Conservation (phyloP, 2,113 vertebrate genomes). For the Grammatotria lemairii region DNA sequence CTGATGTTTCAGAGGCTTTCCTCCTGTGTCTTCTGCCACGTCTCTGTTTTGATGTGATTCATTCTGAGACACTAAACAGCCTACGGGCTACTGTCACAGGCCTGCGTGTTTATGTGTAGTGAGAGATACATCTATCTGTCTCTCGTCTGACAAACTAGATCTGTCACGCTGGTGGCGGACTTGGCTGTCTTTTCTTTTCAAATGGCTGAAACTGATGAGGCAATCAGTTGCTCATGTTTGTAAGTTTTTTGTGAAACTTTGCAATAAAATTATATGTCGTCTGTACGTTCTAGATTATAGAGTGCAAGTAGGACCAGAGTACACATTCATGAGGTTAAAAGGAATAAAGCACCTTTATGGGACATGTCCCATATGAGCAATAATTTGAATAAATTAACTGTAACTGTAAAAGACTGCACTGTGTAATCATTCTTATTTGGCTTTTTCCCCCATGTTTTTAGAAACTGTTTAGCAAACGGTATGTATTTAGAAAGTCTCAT, state of each 20-base stretch:
- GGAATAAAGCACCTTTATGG: background rate
- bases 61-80: slow-evolving; percentile 51
- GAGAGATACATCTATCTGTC: slow-evolving; percentile 34
- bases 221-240: background rate
- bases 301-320: background rate
- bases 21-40: slow-evolving; percentile 31
- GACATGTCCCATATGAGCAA: background rate
- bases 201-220: slow-evolving; percentile 39
- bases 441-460: accelerated
- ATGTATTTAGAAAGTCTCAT: background rate
- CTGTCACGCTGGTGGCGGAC: slow-evolving; percentile 31
- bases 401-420: background rate
- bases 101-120: background rate
- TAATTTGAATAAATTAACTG: background rate
- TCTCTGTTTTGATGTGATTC: slow-evolving; percentile 55
- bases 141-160: slow-evolving; percentile 50
- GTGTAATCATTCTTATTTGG: background rate
- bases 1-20: slow-evolving; percentile 28
- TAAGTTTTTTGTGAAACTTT: background rate
- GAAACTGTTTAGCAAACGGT: background rate
- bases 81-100: slow-evolving; percentile 42
- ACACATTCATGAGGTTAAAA: background rate
- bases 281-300: background rate
- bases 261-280: background rate
- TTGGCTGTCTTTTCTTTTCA: slow-evolving; percentile 33